Base-by-base conservation (phyloP, 2,113 vertebrate genomes). In the Dasyurus viverrinus region DNA sequence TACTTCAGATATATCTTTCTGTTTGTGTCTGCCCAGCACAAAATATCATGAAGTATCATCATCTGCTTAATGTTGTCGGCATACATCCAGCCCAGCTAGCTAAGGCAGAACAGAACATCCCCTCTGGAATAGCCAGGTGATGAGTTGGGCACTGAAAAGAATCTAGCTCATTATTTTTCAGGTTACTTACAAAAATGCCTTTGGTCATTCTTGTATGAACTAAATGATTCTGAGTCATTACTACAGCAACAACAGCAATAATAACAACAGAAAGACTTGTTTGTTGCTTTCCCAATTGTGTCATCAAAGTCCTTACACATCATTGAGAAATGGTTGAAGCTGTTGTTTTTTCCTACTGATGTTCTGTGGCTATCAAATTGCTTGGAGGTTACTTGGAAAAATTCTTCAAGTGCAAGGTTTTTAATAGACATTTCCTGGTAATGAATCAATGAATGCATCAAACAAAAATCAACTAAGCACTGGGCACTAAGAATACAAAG, bases 181-280 rank as follows among this genome's bases (percentile, higher is more conserved):
- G 42, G 68, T n/a, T 22, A 50, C 27, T 90, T 93, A 89, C 42
- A 19, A 93, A 93, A 93, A 54, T 93, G 42, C 9, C 47, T 92
- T 95, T 90, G 48, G 89, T 76, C 53, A 91, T n/a, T 27, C 57
- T 68, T 57, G 47, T 50, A 42, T 54, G 27, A 42, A 54, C 89
- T 27, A 68, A 90, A 90, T 54, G 60, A 24, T 60, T 95, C 55
- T 46, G 76, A 68, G 60, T 84, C 92, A 92, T 48, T 89, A 4
- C 55, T 91, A 42, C 16, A 84, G 68, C 68, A n/a, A 76, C 12
- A 76, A 7, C 68, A 91, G 42, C n/a, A 36, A 42, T 53, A 89
- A 14, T 53, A 53, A 42, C 89, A 89, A 92, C 24, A 27, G 50
- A 1, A 4, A 93, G 27, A 46, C 30, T 50, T 95, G 48, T 54